Percentiles rank a stretch among this genome's conserved stretches.
phyloP scores from a whole-genome alignment of 2,113 vertebrate species.

The Trogon surrucura region DNA sequence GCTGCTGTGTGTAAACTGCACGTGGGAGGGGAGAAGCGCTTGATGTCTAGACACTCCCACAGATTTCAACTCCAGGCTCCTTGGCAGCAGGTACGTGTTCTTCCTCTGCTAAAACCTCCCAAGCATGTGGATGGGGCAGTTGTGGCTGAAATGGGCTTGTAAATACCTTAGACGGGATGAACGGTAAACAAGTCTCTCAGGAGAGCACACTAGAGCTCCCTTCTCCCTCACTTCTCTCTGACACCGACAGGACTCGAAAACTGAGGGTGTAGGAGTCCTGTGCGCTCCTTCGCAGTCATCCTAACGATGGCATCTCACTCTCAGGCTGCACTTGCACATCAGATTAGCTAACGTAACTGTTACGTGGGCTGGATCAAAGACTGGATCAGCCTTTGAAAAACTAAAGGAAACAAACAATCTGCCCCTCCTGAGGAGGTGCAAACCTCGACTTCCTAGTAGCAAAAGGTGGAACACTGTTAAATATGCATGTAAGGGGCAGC shows the following conservation, averaged over 20 bases:
- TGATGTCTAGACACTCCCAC: constrained; percentile 68
- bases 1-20: constrained; percentile 52
- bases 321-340: background rate
- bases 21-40: constrained; percentile 40
- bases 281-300: background rate
- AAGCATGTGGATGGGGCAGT: background rate
- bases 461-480: background rate
- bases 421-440: background rate
- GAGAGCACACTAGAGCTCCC: background rate
- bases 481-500: background rate
- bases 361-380: background rate
- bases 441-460: background rate
- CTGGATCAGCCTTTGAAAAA: background rate
- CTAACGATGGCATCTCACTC: background rate
- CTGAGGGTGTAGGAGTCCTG: background rate
- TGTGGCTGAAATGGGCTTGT: background rate
- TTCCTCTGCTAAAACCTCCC: background rate
- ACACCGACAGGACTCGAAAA: background rate
- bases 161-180: background rate
- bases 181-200: background rate
- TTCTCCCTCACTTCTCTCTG: background rate
- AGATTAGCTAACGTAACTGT: background rate
- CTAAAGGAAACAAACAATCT: background rate
- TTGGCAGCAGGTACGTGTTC: background rate
- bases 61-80: constrained; percentile 26